Percentiles rank a stretch among this genome's conserved stretches.
These are phyloP conservation scores for Agonopterix arenella DNA, from an alignment of 2,888 invertebrate genomes.

Conservation along the genomic window DNA sequence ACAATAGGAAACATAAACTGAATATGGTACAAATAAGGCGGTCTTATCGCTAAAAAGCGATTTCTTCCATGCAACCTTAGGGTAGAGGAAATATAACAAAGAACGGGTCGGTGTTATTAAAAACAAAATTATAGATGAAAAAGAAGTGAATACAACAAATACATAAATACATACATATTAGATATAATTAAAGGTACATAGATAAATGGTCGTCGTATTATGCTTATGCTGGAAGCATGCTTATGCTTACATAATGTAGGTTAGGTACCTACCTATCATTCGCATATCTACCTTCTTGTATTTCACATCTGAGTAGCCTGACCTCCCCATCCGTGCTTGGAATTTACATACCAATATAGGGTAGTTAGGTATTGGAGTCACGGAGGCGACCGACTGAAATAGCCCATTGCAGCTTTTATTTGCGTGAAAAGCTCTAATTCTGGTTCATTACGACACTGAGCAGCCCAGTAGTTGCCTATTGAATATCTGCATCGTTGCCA, in stretches of 20 bases:
- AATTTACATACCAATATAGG: constrained; percentile 4
- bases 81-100: too few relatives aligned
- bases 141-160: too few relatives aligned
- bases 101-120: too few relatives aligned
- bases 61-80: too few relatives aligned
- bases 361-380: constrained; percentile 5
- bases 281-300: neutral
- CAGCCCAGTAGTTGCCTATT: neutral
- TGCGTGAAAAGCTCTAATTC: constrained; percentile 3
- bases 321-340: neutral
- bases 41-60: too few relatives aligned
- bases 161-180: too few relatives aligned
- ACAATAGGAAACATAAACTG: too few relatives aligned
- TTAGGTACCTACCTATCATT: neutral
- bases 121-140: too few relatives aligned
- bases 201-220: too few relatives aligned
- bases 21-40: too few relatives aligned
- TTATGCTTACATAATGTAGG: neutral
- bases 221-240: too few relatives aligned
- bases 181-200: too few relatives aligned
- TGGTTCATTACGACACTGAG: constrained; percentile 4
- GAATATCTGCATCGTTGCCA: neutral
- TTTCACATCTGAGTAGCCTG: neutral
- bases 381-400: constrained; percentile 1
- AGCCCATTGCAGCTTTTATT: constrained; percentile 1